Evolutionary conservation across 2,113 vertebrate genomes (phyloP).

Genomic region (Triplophysa dalaica): DNA sequence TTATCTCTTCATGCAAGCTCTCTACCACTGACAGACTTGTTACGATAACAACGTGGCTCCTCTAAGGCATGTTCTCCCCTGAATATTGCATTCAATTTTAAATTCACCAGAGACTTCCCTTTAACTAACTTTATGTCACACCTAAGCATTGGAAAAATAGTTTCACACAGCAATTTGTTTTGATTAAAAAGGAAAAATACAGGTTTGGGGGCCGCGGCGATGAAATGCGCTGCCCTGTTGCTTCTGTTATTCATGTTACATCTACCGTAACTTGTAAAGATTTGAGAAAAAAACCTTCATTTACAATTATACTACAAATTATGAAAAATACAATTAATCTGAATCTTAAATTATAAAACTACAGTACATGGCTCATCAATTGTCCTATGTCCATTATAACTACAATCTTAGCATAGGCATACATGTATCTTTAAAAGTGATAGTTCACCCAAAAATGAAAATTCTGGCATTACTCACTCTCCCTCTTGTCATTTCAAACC

Average conservation of each 20-base stretch:
- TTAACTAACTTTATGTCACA: slow-evolving; percentile 16
- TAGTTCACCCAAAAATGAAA: too few species aligned
- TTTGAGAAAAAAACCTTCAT: neutral
- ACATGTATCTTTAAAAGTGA: neutral
- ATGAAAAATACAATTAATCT: neutral
- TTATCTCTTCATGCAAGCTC: slow-evolving; percentile 53
- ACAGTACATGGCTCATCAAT: neutral
- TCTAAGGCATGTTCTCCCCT: slow-evolving; percentile 26
- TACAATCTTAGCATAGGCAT: neutral
- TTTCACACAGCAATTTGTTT: slow-evolving; percentile 26
- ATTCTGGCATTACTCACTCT: too few species aligned
- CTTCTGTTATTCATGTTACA: neutral
- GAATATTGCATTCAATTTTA: slow-evolving; percentile 34
- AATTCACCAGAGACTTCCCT: slow-evolving; percentile 33
- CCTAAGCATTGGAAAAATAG: slow-evolving; percentile 10
- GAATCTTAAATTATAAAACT: neutral
- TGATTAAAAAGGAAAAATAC: slow-evolving; percentile 25
- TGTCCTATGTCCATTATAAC: neutral
- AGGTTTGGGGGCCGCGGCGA: slow-evolving; percentile 1
- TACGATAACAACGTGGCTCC: slow-evolving; percentile 39
- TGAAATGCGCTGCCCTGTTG: neutral
- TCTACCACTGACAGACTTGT: slow-evolving; percentile 38
- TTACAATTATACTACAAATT: neutral
- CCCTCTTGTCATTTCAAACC: too few species aligned
- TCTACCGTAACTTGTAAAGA: neutral